Percentiles rank a stretch among this genome's conserved stretches.
These are phyloP conservation scores for Drosophila imparisetae DNA, from an alignment of 2,888 invertebrate genomes.

Conservation along the genomic window DNA sequence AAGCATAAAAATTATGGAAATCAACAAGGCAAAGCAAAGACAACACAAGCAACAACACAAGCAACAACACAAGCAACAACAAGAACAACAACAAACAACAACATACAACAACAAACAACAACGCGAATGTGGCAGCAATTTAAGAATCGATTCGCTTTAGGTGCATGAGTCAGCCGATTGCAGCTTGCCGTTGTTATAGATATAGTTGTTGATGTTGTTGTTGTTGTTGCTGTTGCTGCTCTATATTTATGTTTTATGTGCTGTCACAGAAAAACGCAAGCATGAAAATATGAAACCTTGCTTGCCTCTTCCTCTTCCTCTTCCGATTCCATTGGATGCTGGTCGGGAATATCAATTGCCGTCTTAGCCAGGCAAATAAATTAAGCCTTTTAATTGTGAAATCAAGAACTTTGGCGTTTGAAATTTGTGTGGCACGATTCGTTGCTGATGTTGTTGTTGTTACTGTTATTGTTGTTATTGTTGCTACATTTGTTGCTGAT, in stretches of 20 bases:
- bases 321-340: conserved; percentile 24
- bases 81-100: conserved; percentile 33
- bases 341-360: conserved; percentile 44
- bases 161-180: conserved; percentile 63
- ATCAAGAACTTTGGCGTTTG: conserved; percentile 62
- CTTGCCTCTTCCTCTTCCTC: conserved; percentile 34
- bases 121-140: conserved; percentile 40
- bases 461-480: conserved; percentile 18
- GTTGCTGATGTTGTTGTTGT: conserved; percentile 21
- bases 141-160: conserved; percentile 48
- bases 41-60: conserved; percentile 11
- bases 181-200: conserved; percentile 15
- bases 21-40: conserved; percentile 45
- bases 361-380: conserved; percentile 54
- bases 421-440: conserved; percentile 61
- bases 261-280: conserved; percentile 59
- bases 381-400: conserved; percentile 74
- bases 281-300: conserved; percentile 57
- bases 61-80: conserved; percentile 31
- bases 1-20: conserved; percentile 68
- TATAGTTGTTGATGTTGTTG: conserved; percentile 13
- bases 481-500: conserved; percentile 27
- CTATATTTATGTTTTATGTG: conserved; percentile 60
- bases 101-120: conserved; percentile 21
- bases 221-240: conserved; percentile 24